Conservation (phyloP, 2,888 invertebrate species). For the Saturnia pavonia region DNA sequence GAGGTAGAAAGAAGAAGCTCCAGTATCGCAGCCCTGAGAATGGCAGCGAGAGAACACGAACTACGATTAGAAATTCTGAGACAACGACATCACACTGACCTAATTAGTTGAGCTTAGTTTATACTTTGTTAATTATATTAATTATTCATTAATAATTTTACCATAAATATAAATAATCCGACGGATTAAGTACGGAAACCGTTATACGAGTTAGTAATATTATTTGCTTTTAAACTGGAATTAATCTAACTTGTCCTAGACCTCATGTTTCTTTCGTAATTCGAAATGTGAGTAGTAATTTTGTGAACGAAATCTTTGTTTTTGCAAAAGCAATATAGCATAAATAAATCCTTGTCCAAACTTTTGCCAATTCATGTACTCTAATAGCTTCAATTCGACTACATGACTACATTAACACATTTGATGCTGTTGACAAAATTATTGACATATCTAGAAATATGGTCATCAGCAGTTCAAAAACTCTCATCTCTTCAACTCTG, state of each 20-base stretch:
- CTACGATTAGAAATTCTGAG: slow-evolving; percentile 91
- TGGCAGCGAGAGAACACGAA: slow-evolving; percentile 95
- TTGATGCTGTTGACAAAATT: neutral
- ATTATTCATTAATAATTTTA: slow-evolving; percentile 1
- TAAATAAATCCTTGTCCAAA: no score
- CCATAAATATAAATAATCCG: slow-evolving; percentile 11
- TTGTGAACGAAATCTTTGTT: neutral
- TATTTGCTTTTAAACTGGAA: no score
- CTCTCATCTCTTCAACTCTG: neutral
- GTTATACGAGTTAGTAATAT: neutral
- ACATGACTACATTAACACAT: no score
- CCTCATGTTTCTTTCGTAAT: neutral
- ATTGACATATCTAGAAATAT: neutral
- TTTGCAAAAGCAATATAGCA: neutral
- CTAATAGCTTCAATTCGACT: no score
- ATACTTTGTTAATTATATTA: neutral
- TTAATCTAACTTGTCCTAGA: neutral
- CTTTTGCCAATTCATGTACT: no score
- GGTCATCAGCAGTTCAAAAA: neutral
- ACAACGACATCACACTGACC: slow-evolving; percentile 87
- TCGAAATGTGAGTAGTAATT: neutral
- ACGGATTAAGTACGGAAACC: neutral
- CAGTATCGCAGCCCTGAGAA: slow-evolving; percentile 92
- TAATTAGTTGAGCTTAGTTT: slow-evolving; percentile 86
- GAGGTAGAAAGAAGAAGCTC: slow-evolving; percentile 92